Evolutionary conservation across 2,888 invertebrate genomes (phyloP), one percentile per base, ranked within the genome.

Genomic region (Brachyptera risi): DNA sequence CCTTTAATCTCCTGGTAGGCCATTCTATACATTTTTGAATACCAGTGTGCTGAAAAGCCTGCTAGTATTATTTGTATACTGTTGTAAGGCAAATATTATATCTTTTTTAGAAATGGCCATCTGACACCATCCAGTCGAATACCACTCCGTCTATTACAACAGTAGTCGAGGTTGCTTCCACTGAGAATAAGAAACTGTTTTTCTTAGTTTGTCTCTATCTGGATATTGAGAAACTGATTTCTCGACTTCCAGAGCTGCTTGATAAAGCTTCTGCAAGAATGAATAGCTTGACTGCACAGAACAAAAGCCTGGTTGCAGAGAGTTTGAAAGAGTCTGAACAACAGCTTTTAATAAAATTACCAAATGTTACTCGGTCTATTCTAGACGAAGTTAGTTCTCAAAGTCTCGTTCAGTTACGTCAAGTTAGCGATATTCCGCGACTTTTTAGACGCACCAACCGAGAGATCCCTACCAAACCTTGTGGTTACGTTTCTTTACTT

Each of bases 361-460:
- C 74, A 4, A 66, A 68, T 47, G 71, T 79, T 19, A 75, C 76
- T 3, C 71, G 74, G 38, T 70, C 71, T 62, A 72, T 79, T 5
- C 72, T 76, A 2, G 69, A 73, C 13, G 76, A 77, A 68, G 69
- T 79, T 3, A 69, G 75, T 54, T 67, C 68, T 9, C 76, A 78
- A 61, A 77, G 84, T 69, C 78, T 82, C 56, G 73, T 78, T 23
- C 83, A 86, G 67, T 78, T 92, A 67, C 86, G 87, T 65, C 88
- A 89, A 80, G 94, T 97, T 3, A 90, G 86, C 68, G 95, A 97
- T 73, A 92, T 98, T 74, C 98, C 98, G 1, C 81, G 96, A 65
- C 78, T 96, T 60, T 97, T 93, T 74, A 81, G 96, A 59, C 87
- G 94, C 74, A 96, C 96, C 0, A 96, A 96, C 73, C 83, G 93